A percentile compares a stretch with the other conserved stretches of the same genome.
Evolutionary conservation across 1,140 invertebrate genomes (phyloP).

Genomic region (Bombus picipes): DNA sequence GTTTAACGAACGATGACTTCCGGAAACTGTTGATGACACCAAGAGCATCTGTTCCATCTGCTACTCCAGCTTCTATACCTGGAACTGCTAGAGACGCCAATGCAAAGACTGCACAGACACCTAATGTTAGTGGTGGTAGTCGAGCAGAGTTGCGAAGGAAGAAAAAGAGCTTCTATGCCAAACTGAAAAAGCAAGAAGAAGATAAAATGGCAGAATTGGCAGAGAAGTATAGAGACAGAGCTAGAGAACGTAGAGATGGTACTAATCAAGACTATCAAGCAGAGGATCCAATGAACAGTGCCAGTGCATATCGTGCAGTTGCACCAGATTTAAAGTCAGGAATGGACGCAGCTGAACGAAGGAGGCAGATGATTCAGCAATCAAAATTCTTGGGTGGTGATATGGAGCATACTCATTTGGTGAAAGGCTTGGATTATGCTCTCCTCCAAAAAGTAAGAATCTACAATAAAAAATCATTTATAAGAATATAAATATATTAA

Average conservation of each 20-base stretch:
- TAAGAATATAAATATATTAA: not conserved
- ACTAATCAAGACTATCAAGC: constrained; percentile 90
- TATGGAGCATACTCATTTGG: constrained; percentile 99
- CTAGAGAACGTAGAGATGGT: constrained; percentile 96
- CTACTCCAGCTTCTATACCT: constrained; percentile 78
- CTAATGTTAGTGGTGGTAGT: constrained; percentile 83
- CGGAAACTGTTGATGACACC: constrained; percentile 98
- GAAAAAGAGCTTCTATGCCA: constrained; percentile 96
- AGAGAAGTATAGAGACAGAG: constrained; percentile 96
- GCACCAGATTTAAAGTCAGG: constrained; percentile 97
- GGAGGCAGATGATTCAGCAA: constrained; percentile 98
- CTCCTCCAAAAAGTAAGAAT: constrained; percentile 96
- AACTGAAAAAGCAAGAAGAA: constrained; percentile 97
- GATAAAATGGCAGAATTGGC: constrained; percentile 97
- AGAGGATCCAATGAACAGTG: constrained; percentile 92
- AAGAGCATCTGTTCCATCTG: constrained; percentile 86
- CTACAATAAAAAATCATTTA: constrained; percentile 38
- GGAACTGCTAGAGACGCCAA: constrained; percentile 85
- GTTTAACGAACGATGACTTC: constrained; percentile 98
- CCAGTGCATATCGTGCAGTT: constrained; percentile 96
- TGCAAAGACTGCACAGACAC: constrained; percentile 83
- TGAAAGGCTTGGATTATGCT: constrained; percentile 99
- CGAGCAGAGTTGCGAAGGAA: constrained; percentile 89
- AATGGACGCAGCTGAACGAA: constrained; percentile 96
- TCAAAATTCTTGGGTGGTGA: constrained; percentile 99